These are phyloP conservation scores for Drosophila arawakana DNA, from an alignment of 1,140 invertebrate species.

Conservation along the genomic window DNA sequence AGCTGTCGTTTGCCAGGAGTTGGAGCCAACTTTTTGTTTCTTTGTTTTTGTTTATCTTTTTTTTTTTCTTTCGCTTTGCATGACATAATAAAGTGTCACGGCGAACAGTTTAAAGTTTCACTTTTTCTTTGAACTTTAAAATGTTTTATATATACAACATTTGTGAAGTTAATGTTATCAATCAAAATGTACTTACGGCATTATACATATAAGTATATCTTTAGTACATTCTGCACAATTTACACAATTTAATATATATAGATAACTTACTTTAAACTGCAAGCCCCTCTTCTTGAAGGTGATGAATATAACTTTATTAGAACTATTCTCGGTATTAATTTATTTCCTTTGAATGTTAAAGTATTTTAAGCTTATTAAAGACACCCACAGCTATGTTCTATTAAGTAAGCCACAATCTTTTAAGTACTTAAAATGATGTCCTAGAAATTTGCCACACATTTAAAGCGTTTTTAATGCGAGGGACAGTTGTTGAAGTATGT, in stretches of 20 bases:
- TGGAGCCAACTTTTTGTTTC: conserved; percentile 17
- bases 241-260: no score
- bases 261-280: no score
- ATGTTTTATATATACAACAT: background rate
- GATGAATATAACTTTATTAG: no score
- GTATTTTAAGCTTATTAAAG: no score
- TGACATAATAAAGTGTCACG: conserved; percentile 23
- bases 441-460: background rate
- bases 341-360: no score
- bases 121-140: conserved; percentile 11
- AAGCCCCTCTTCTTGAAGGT: no score
- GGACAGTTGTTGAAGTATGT: conserved; percentile 25
- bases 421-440: background rate
- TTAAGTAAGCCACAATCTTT: background rate
- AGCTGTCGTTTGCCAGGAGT: conserved; percentile 13
- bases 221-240: no score
- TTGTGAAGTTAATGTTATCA: background rate
- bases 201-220: background rate
- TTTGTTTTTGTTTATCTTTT: conserved; percentile 22
- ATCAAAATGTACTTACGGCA: background rate
- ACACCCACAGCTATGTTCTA: no score
- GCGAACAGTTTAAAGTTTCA: conserved; percentile 7
- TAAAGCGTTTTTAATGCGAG: conserved; percentile 42
- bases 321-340: no score
- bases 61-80: conserved; percentile 7